Conservation (phyloP, 2,888 invertebrate species). For the Leucoma salicis region DNA sequence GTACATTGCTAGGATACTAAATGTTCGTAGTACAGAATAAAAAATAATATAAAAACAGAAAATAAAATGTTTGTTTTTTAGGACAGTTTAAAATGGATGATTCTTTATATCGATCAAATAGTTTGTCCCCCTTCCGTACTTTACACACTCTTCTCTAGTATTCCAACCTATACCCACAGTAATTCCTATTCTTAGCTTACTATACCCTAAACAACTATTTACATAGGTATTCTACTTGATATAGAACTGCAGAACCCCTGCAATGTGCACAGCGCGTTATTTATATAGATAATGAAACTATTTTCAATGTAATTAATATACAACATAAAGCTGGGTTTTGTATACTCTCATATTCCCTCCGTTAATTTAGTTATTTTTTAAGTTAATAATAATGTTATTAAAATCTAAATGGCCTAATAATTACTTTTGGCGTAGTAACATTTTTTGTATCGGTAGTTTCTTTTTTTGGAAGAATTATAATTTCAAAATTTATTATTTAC, state of each 20-base stretch:
- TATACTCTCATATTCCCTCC: slow-evolving; percentile 46
- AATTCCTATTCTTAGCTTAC: no score
- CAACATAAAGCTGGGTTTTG: slow-evolving; percentile 42
- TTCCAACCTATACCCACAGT: no score
- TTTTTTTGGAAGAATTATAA: slow-evolving; percentile 7
- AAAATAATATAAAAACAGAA: no score
- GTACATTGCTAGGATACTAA: neutral
- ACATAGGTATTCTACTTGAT: no score
- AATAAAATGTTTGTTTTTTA: no score
- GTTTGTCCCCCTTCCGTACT: no score
- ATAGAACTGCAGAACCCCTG: neutral
- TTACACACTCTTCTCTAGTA: no score
- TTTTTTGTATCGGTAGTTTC: slow-evolving; percentile 5
- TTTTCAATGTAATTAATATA: slow-evolving; percentile 29
- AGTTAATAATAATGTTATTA: slow-evolving; percentile 31
- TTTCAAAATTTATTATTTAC: slow-evolving; percentile 26
- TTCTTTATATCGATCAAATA: no score
- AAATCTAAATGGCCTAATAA: slow-evolving; percentile 28
- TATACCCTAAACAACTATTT: no score
- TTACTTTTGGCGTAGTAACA: slow-evolving; percentile 15
- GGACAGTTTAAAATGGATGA: no score
- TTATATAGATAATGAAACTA: slow-evolving; percentile 20
- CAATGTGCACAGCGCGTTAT: neutral
- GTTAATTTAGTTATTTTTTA: slow-evolving; percentile 48
- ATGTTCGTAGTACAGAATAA: no score